Evolutionary conservation across 1,140 invertebrate genomes (phyloP), one percentile per base, ranked within the genome.

Genomic region (Trigoniulus corallinus): DNA sequence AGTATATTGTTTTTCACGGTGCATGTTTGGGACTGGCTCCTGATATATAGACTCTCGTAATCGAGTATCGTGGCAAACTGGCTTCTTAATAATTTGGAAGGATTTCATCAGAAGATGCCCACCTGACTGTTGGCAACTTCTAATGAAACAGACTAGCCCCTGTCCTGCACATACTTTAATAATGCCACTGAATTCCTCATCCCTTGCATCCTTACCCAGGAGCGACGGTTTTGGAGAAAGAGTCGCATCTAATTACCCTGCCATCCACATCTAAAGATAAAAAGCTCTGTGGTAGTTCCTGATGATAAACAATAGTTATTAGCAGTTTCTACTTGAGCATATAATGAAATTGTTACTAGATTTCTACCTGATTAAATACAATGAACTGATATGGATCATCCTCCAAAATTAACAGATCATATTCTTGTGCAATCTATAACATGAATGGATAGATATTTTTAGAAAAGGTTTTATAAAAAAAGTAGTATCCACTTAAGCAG

Each of bases 381-480:
- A 86, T 65, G 61, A 79, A 85, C 60, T 77, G 82, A 60, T 85
- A 87, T 1, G 84, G 81, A 68, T 86, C 83, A 60, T 87, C 84
- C 62, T 87, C 84, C 0, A 87, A 58, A 49, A 87, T 84, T 0
- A 87, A 57, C 24, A 87, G 74, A 67, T 86, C 75, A 62, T 82
- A 84, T 58, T 77, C 70, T 62, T 77, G 80, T 21, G 81, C 80
- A 56, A 86, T 72, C 24, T 58, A 51, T 49, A 47, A 48, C 24
- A 24, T 34, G 42, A 53, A 53, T 46, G 3, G 22, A 29, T 27
- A 51, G 25, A n/a, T 26, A n/a, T n/a, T n/a, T n/a, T n/a, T n/a
- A n/a, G n/a, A n/a, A n/a, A n/a, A n/a, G n/a, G n/a, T n/a, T n/a
- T n/a, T n/a, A n/a, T n/a, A n/a, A n/a, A n/a, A n/a, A n/a, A n/a